Evolutionary conservation across 2,113 vertebrate genomes (phyloP).

Genomic region (Phaethon lepturus): DNA sequence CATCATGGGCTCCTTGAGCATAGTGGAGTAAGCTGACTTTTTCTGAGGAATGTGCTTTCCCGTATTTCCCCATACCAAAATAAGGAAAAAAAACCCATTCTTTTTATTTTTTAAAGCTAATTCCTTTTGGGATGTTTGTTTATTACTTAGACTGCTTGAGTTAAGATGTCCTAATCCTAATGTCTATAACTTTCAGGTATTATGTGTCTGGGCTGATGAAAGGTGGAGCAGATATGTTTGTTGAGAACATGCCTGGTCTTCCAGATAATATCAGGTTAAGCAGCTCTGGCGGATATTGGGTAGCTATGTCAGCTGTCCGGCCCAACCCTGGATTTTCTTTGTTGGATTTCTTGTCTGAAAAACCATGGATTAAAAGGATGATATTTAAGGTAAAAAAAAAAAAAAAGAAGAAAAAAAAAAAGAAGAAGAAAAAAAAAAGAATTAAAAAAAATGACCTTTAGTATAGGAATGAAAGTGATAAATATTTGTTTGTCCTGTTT

Average conservation of each 20-base stretch:
- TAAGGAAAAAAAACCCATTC: fast-evolving
- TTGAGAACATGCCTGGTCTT: conserved; percentile 95
- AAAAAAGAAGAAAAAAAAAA: not conserved
- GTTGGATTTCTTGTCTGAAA: conserved; percentile 94
- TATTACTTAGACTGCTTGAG: not conserved
- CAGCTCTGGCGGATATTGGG: conserved; percentile 95
- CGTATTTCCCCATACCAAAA: not conserved
- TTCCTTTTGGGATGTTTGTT: not conserved
- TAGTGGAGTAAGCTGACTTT: not conserved
- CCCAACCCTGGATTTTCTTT: conserved; percentile 93
- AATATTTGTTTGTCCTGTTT: not conserved
- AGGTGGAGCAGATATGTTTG: conserved; percentile 93
- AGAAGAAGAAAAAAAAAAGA: not conserved
- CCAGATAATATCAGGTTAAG: conserved; percentile 94
- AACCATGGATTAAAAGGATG: conserved; percentile 91
- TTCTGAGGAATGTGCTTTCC: not conserved
- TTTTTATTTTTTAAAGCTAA: not conserved
- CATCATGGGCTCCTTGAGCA: not conserved
- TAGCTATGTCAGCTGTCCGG: conserved; percentile 86
- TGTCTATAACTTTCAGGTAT: conserved; percentile 78
- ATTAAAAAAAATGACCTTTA: not conserved
- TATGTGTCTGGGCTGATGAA: conserved; percentile 95
- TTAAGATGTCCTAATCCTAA: not conserved
- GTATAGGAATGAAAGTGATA: not conserved
- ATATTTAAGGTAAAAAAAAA: conserved; percentile 89